Percentiles rank a stretch among this genome's conserved stretches.
These are phyloP conservation scores for Bombus impatiens DNA, from an alignment of 1,140 invertebrate species.

Conservation along the genomic window DNA sequence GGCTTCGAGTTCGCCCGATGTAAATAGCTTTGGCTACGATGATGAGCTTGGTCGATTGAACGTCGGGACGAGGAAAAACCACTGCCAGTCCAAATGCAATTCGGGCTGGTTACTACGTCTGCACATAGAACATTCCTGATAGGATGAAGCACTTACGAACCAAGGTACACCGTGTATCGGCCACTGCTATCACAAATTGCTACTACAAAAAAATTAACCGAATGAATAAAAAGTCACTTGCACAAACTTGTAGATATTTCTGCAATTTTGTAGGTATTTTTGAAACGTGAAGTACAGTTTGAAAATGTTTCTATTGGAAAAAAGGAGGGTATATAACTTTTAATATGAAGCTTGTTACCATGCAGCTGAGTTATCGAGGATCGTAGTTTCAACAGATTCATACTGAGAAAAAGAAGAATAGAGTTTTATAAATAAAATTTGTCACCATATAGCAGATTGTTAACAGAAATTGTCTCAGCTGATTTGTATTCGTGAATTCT, in stretches of 20 bases:
- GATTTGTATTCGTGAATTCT: background rate
- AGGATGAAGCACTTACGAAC: background rate
- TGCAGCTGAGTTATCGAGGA: no score
- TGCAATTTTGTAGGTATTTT: background rate
- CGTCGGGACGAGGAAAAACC: background rate
- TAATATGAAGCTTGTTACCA: no score
- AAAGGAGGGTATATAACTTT: background rate
- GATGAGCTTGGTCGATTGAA: constrained; percentile 34
- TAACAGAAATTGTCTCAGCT: no score
- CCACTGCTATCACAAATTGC: no score
- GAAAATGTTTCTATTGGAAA: background rate
- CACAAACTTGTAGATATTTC: background rate
- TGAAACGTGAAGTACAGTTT: no score
- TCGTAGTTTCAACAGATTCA: no score
- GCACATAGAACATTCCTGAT: background rate
- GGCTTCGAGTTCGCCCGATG: constrained; percentile 33
- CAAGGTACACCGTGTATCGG: no score
- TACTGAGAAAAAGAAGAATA: background rate
- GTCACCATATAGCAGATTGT: background rate
- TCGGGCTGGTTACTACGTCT: background rate
- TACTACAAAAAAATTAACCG: no score
- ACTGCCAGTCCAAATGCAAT: background rate
- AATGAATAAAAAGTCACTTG: background rate
- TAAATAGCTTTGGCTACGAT: constrained; percentile 45
- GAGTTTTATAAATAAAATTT: background rate